Conservation (phyloP, 2,113 vertebrate genomes). For the Athene noctua region DNA sequence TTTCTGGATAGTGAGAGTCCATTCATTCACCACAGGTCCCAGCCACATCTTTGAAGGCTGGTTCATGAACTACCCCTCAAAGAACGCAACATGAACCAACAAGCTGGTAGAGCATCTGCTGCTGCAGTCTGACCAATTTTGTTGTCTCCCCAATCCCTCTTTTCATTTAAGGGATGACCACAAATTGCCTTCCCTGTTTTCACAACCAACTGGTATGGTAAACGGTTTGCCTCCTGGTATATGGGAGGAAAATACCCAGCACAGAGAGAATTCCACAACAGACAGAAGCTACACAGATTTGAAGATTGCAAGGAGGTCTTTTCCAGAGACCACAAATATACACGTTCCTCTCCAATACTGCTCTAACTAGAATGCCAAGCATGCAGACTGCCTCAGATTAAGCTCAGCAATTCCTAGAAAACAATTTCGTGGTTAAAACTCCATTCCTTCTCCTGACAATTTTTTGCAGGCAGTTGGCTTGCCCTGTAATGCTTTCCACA, state of each 20-base stretch:
- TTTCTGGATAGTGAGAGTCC: background rate
- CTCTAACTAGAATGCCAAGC: background rate
- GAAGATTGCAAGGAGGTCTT: background rate
- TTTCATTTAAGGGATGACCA: background rate
- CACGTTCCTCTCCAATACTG: background rate
- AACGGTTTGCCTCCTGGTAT: background rate
- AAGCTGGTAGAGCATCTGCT: background rate
- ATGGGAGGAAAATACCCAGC: background rate
- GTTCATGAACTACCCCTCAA: background rate
- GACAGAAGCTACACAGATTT: background rate
- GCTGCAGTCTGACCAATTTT: background rate
- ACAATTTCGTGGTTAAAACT: background rate
- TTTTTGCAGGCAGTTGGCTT: background rate
- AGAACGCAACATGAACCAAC: background rate
- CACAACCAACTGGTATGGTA: background rate
- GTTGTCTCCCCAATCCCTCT: background rate
- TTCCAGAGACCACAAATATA: background rate
- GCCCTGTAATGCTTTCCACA: background rate
- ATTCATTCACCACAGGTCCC: background rate
- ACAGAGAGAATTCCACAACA: background rate
- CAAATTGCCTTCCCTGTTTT: background rate
- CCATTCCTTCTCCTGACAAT: background rate
- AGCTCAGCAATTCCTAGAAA: conserved; percentile 30
- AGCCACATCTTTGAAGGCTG: background rate
- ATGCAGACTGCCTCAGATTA: background rate